phyloP scores from a whole-genome alignment of 2,113 vertebrate genomes.

The Colinus virginianus region DNA sequence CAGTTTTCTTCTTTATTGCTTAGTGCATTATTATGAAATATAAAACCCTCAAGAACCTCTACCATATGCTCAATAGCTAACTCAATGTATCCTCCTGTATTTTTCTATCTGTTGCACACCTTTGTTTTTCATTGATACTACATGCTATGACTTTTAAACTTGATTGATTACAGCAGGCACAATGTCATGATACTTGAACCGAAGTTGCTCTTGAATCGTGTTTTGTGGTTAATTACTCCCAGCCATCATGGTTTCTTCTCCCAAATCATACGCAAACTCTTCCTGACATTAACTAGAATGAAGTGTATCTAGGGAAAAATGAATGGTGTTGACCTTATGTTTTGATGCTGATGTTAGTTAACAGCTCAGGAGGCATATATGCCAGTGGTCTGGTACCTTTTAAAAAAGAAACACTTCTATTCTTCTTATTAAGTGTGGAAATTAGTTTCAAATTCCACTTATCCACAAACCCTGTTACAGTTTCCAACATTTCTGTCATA shows the following conservation, averaged over 20 bases:
- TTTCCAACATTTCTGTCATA: not conserved
- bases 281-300: not conserved
- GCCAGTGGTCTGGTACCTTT: not conserved
- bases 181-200: not conserved
- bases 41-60: not conserved
- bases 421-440: not conserved
- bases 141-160: not conserved
- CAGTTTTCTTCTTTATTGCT: not conserved
- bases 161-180: not conserved
- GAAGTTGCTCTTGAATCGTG: not conserved
- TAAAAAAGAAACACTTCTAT: not conserved
- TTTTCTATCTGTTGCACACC: not conserved
- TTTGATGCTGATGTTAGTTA: not conserved
- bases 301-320: not conserved
- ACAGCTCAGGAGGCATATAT: not conserved
- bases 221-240: not conserved
- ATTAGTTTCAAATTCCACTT: not conserved
- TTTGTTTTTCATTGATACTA: not conserved
- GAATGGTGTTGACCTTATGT: not conserved
- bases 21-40: not conserved
- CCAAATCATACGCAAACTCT: not conserved
- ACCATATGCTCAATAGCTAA: not conserved
- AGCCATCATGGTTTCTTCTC: not conserved
- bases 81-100: not conserved
- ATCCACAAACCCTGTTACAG: not conserved